Base-by-base conservation (phyloP, 2,888 invertebrate species). In the Ophion obscuratus region DNA sequence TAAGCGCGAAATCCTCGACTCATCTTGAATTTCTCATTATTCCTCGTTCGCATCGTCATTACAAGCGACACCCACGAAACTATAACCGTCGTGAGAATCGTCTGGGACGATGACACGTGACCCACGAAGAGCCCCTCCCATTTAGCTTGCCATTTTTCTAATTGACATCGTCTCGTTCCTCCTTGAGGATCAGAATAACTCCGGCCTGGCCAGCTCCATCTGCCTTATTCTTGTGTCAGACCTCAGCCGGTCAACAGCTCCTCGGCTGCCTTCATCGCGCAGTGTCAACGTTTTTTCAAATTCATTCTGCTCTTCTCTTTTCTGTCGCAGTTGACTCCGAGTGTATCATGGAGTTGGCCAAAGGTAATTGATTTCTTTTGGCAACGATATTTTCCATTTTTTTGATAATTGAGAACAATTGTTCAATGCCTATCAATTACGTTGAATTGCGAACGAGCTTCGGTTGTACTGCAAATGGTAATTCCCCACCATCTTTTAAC, bases 161-260 rank as follows among this genome's bases (percentile, higher is more conserved):
- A 81, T 78, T 61, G 84, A 74, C 91, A 89, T 88, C 89, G 89
- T 87, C 87, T 86, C 89, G 83, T 88, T 87, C 47, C 70, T 83
- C 81, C 85, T 70, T 78, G 90, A 86, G 88, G 89, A 90, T 92
- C 90, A 92, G 92, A 93, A 93, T 92, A 92, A 91, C 92, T 89
- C 87, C 86, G 91, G 90, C 89, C 91, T 88, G 62, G 78, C 89
- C 87, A 89, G 80, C 73, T 79, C 87, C 76, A 87, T 87, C 85
- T 85, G 87, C 80, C 83, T 88, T 92, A 93, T 90, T 92, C 91
- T 90, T 79, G 44, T 89, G 87, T 90, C 89, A 80, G 88, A 89
- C 88, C 89, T 87, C 89, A 87, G 83, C 68, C 83, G 84, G 86
- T 88, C 80, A 66, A 53, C 53, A 53, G 14, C 53, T 53, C 53